A percentile compares a stretch with the other conserved stretches of the same genome.
phyloP scores from a whole-genome alignment of 2,888 invertebrate species.

The Leptinotarsa haldemani region DNA sequence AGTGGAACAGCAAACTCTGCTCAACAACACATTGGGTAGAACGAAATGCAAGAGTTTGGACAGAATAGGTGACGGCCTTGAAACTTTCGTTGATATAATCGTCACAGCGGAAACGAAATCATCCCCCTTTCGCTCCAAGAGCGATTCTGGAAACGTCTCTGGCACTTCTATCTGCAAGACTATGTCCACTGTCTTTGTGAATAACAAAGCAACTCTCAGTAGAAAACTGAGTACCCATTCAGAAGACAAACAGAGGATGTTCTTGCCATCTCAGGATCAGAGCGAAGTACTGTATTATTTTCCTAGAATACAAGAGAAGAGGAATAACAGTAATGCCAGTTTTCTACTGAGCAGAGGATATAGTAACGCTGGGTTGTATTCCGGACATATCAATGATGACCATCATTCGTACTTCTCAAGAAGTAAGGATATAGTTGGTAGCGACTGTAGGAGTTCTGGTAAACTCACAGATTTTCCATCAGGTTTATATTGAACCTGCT shows the following conservation, averaged over 20 bases:
- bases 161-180: constrained; percentile 54
- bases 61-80: constrained; percentile 78
- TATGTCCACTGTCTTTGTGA: constrained; percentile 52
- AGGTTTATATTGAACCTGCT: constrained; percentile 71
- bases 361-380: constrained; percentile 74
- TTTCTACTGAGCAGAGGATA: constrained; percentile 75
- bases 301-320: constrained; percentile 64
- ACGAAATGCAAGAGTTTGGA: constrained; percentile 78
- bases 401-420: constrained; percentile 54
- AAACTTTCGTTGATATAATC: constrained; percentile 79
- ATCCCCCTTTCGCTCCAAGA: constrained; percentile 50
- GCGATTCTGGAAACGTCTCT: constrained; percentile 57
- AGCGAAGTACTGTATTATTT: constrained; percentile 65
- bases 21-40: constrained; percentile 43
- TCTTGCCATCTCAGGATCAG: constrained; percentile 59
- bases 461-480: constrained; percentile 81
- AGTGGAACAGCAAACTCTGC: constrained; percentile 39
- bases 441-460: constrained; percentile 62
- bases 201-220: constrained; percentile 31
- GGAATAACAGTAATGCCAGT: constrained; percentile 64
- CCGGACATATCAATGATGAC: constrained; percentile 67
- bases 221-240: constrained; percentile 50
- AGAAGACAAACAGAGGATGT: constrained; percentile 64
- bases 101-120: constrained; percentile 66
- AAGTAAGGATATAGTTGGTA: constrained; percentile 52